Evolutionary conservation across 2,113 vertebrate genomes (phyloP).

Genomic region (Colinus virginianus): DNA sequence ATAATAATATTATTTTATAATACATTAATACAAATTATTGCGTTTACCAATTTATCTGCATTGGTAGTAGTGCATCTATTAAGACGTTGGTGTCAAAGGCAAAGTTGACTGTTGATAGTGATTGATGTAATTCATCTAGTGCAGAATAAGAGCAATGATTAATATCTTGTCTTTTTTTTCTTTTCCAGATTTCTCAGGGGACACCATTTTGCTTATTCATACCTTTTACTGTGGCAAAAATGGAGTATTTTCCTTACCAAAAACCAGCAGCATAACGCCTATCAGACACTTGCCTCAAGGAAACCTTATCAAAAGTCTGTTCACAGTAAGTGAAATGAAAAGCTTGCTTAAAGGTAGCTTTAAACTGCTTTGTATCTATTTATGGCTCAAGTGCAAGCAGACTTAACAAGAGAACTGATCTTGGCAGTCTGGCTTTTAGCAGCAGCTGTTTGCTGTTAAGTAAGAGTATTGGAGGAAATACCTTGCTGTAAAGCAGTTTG

Average conservation of each 20-base stretch:
- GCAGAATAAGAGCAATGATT: neutral
- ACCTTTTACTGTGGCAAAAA: constrained; percentile 61
- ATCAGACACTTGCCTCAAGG: constrained; percentile 32
- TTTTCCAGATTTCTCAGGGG: constrained; percentile 73
- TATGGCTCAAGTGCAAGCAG: neutral
- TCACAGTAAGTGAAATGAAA: constrained; percentile 61
- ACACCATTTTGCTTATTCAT: constrained; percentile 55
- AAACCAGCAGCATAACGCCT: constrained; percentile 34
- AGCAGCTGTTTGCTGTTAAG: neutral
- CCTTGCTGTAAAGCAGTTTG: neutral
- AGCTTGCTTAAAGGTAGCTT: neutral
- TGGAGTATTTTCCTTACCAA: constrained; percentile 61
- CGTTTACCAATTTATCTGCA: neutral
- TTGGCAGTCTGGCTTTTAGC: neutral
- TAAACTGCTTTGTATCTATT: constrained; percentile 3
- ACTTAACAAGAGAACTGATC: neutral
- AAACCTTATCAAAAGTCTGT: constrained; percentile 16
- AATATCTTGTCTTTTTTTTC: neutral
- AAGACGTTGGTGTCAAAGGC: neutral
- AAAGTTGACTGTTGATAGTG: neutral
- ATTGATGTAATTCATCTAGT: neutral
- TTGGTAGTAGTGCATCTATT: neutral
- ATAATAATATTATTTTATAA: too few species aligned
- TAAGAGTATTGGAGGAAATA: neutral
- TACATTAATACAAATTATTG: neutral